Evolutionary conservation across 37 sponge, comb jelly and placozoan species (phyloP), one percentile per base, ranked within the genome.

Genomic region (Agelas oroides): DNA sequence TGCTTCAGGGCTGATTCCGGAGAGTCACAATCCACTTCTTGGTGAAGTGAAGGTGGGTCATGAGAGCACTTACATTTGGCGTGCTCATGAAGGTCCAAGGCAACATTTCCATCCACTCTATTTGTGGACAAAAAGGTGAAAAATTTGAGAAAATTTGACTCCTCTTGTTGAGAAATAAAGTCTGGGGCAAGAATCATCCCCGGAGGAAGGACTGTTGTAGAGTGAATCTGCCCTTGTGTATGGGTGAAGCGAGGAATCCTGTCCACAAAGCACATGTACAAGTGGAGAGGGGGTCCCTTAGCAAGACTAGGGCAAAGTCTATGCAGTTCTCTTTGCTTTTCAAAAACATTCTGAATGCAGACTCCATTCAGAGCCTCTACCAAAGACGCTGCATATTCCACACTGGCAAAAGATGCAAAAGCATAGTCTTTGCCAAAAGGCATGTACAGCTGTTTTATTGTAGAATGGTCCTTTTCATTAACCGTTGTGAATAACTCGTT

Each of bases 121-220:
- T 46, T 8, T 46, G 3, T 46, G 8, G 46, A 46, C 3, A 11
- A 27, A 62, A n/a, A 28, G 24, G 5, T 58, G 76, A 89, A 89
- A 34, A 83, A 76, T 5, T 64, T 52, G 64, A 87, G 59, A 32
- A 95, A 63, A 6, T 59, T 21, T 31, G 36, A 18, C 72, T 95
- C 96, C 32, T 86, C 80, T 17, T 82, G 69, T 32, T 28, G 24
- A 28, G 84, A 56, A 3, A 95, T 76, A 32, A 87, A 87, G 5
- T 90, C 86, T 18, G 40, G 61, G 59, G 60, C 27, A 3, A 95
- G 32, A 34, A 76, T 38, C 39, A 95, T 71, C 3, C 96, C 91
- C 39, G 84, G n/a, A n/a, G n/a, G 92, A 24, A 90, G 92, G 46
- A 8, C 46, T 12, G 8, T 46, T 46, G 46, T 46, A 46, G 53